phyloP scores from a whole-genome alignment of 2,113 vertebrate species.

The Apodemus sylvaticus region DNA sequence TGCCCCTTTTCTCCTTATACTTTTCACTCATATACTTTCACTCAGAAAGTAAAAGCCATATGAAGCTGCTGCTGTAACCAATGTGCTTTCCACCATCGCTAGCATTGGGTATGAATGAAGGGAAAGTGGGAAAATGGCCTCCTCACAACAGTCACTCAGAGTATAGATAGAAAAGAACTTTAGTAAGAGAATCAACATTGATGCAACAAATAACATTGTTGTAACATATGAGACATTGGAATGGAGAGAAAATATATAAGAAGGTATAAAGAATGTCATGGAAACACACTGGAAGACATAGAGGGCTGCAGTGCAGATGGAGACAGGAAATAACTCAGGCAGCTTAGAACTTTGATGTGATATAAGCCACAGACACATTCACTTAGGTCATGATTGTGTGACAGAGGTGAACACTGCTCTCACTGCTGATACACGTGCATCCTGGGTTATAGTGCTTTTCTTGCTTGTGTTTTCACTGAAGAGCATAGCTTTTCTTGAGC shows the following conservation, averaged over 20 bases:
- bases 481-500: background rate
- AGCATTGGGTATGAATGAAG: background rate
- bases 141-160: background rate
- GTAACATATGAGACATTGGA: background rate
- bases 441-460: background rate
- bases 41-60: background rate
- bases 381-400: background rate
- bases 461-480: background rate
- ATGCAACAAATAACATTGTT: background rate
- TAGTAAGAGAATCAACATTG: background rate
- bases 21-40: conserved; percentile 45
- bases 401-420: too few relatives aligned
- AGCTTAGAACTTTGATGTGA: background rate
- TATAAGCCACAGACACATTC: background rate
- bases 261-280: background rate
- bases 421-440: background rate
- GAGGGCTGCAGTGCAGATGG: background rate
- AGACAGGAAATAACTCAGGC: background rate
- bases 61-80: background rate
- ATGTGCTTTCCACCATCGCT: background rate
- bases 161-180: background rate
- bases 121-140: background rate
- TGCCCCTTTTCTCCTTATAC: conserved; percentile 12
- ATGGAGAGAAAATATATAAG: background rate
- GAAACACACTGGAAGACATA: background rate